phyloP scores from a whole-genome alignment of 2,113 vertebrate genomes.

The Ursus arctos region DNA sequence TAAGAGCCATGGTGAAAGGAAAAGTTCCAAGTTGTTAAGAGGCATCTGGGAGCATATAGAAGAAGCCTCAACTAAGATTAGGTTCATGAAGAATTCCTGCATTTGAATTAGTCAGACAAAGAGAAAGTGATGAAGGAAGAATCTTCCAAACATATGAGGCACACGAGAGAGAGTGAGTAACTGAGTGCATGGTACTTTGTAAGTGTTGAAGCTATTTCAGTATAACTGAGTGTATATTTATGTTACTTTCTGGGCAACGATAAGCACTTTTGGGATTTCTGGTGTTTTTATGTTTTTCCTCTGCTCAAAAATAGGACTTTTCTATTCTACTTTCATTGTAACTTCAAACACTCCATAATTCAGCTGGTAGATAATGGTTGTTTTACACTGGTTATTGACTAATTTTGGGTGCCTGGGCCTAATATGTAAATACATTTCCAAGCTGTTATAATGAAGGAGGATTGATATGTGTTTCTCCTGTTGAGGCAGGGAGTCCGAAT shows the following conservation, averaged over 20 bases:
- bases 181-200: background rate
- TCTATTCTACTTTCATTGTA: background rate
- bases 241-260: constrained; percentile 5
- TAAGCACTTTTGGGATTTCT: background rate
- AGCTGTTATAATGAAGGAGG: constrained; percentile 15
- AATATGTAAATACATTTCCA: constrained; percentile 26
- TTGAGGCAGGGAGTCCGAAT: background rate
- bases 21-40: background rate
- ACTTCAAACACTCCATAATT: background rate
- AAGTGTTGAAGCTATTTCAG: background rate
- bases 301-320: background rate
- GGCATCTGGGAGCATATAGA: background rate
- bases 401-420: background rate
- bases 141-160: background rate
- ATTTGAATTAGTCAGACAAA: background rate
- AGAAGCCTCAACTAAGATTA: background rate
- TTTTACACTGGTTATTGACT: constrained; percentile 5
- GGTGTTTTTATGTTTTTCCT: background rate
- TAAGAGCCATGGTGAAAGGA: background rate
- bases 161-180: background rate
- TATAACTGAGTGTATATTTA: background rate
- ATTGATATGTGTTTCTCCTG: background rate
- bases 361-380: background rate
- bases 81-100: background rate
- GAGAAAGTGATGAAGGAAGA: background rate